Evolutionary conservation across 1,140 invertebrate species (phyloP).

Genomic region (Myzus persicae): DNA sequence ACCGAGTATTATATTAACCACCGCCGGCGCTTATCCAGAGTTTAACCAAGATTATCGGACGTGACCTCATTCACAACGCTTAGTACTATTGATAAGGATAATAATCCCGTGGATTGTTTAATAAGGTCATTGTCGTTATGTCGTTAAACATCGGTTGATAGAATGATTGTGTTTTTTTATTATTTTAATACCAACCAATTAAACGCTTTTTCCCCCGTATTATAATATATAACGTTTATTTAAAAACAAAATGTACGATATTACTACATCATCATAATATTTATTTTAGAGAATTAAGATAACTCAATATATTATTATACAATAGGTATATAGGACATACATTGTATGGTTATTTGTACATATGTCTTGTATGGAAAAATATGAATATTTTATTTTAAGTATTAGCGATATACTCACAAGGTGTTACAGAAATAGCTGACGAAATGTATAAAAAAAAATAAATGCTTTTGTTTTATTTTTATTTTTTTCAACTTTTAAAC

Average conservation of each 20-base stretch:
- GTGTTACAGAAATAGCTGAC: neutral
- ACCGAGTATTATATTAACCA: too few relatives aligned
- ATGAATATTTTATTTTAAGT: neutral
- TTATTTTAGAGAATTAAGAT: neutral
- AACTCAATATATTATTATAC: too few relatives aligned
- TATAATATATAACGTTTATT: neutral
- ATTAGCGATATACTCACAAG: neutral
- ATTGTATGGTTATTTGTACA: neutral
- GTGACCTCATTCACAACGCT: neutral
- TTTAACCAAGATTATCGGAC: neutral
- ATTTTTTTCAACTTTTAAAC: too few relatives aligned
- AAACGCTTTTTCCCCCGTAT: too few relatives aligned
- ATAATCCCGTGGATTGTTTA: neutral
- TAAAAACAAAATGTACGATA: neutral
- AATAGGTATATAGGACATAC: too few relatives aligned
- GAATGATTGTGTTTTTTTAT: too few relatives aligned
- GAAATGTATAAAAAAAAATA: neutral
- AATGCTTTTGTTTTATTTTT: too few relatives aligned
- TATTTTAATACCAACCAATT: too few relatives aligned
- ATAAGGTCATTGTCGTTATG: neutral
- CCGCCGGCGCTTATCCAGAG: neutral
- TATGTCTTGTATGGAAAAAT: neutral
- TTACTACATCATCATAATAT: neutral
- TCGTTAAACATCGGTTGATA: neutral
- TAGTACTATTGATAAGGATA: neutral